Base-by-base conservation (phyloP, 2,888 invertebrate genomes). In the Aelia acuminata region DNA sequence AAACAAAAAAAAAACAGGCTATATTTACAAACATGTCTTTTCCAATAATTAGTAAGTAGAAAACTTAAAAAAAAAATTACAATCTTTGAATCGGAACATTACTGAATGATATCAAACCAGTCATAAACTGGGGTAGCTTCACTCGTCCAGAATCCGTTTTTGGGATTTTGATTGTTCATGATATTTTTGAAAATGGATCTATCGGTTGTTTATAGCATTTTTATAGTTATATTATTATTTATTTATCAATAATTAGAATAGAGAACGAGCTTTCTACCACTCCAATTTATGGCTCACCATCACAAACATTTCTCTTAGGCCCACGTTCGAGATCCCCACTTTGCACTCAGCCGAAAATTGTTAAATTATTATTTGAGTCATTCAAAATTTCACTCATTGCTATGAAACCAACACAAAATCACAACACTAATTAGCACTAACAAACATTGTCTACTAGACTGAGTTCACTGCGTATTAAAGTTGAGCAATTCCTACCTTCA, bases 61-160 rank as follows among this genome's bases (percentile, higher is more conserved):
- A 80, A 10, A 80, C 10, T 80, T 11, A 0, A 43, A 80, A 75
- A 39, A 31, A 57, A 57, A 22, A n/a, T n/a, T 80, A 80, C 43
- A 80, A 1, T 80, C 13, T 22, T n/a, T 26, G n/a, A 22, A 22
- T 43, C 80, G 80, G 80, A 80, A 80, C 39, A 43, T 43, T 43
- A n/a, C 13, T 80, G 7, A 26, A 57, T 26, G 10, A 22, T 11
- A 20, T 43, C 18, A 4, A 80, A 43, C 39, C 39, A n/a, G 80
- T 80, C 80, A 80, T 80, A 80, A 80, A 80, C 80, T 80, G 80
- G 80, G 80, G 80, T 80, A 80, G 80, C 35, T 43, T 39, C 80
- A 80, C 80, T 80, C 80, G 80, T 43, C 80, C 80, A 43, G 22
- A 22, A 43, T 80, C 43, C n/a, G 22, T 80, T 80, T 43, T 80